Conservation (phyloP, 2,113 vertebrate genomes). For the Panthera leo region DNA sequence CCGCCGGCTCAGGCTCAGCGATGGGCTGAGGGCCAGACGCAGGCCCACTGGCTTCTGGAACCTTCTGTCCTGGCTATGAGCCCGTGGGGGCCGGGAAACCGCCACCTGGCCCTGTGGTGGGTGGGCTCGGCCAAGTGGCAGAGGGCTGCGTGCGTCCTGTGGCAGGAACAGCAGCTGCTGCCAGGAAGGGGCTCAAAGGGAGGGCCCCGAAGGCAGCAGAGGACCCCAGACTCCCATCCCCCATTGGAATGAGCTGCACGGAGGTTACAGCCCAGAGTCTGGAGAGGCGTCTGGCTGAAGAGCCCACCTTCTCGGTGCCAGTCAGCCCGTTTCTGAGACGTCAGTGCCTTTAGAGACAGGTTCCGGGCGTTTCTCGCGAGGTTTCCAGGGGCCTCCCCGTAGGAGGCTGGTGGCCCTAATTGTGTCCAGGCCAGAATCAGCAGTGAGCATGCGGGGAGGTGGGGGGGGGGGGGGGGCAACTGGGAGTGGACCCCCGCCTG, state of each 20-base stretch:
- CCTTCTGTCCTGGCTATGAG: background rate
- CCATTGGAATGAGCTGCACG: rapidly evolving
- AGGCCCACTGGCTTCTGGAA: background rate
- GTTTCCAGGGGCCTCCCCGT: background rate
- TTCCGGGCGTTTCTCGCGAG: background rate
- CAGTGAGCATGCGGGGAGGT: background rate
- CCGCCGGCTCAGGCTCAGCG: background rate
- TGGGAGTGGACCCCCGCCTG: rapidly evolving
- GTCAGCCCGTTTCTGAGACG: background rate
- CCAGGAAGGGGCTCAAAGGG: background rate
- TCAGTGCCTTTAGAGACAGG: rapidly evolving
- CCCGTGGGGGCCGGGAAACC: rapidly evolving
- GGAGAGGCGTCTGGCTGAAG: background rate
- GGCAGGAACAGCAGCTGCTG: rapidly evolving
- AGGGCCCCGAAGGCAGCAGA: background rate
- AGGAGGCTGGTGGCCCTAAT: rapidly evolving
- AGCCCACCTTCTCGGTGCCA: too few species aligned
- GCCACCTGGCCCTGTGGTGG: background rate
- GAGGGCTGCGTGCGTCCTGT: background rate
- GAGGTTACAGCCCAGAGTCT: too few species aligned
- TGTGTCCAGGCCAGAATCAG: background rate
- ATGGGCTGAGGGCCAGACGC: background rate
- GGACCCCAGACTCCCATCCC: background rate
- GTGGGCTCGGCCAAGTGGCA: background rate
- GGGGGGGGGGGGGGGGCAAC: background rate